Base-by-base conservation (phyloP, 2,113 vertebrate species). In the Steatornis caripensis region DNA sequence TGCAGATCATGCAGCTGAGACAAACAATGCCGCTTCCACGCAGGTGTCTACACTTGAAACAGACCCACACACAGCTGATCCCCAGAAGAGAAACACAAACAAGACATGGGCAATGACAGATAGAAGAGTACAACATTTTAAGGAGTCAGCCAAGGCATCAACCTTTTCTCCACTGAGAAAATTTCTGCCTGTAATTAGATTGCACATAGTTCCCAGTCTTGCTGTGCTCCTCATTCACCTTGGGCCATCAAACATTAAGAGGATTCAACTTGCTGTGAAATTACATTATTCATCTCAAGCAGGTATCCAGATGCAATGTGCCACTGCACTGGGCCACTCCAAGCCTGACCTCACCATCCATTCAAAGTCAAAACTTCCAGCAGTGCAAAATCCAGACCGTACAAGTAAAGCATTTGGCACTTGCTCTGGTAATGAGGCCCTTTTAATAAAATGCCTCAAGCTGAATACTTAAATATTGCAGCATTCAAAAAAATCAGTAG, bases 401-500 rank as follows among this genome's bases (percentile, higher is more conserved):
- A n/a, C n/a, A n/a, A n/a, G n/a, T 76, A 94, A 86, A 89, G 61
- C 41, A 79, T 36, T 84, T 78, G 26, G 94, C 61, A 87, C 57
- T 71, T 68, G 36, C 37, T 77, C 74, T 66, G 29, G 29, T 88
- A 90, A 74, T 70, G 37, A 93, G 68, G 37, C 18, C 29, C 37
- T 69, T 74, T 87, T 66, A 78, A 90, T 51, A 88, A 87, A 91
- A 80, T 34, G 54, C 71, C 75, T 83, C 87, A 80, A 85, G 51
- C 27, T 43, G 71, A 95, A 90, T 55, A 88, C 29, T 74, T 80
- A 82, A 71, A 85, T 80, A 91, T 22, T 54, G 41, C n/a, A 55
- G 71, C 71, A 74, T 34, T 58, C 49, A 87, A 61, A 94, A 87
- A 65, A 90, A 86, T 62, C 93, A 83, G 78, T 30, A 77, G 75